A percentile compares a stretch with the other conserved stretches of the same genome.
These are phyloP conservation scores for Megaleporinus macrocephalus DNA, from an alignment of 2,113 vertebrate genomes.

Conservation along the genomic window DNA sequence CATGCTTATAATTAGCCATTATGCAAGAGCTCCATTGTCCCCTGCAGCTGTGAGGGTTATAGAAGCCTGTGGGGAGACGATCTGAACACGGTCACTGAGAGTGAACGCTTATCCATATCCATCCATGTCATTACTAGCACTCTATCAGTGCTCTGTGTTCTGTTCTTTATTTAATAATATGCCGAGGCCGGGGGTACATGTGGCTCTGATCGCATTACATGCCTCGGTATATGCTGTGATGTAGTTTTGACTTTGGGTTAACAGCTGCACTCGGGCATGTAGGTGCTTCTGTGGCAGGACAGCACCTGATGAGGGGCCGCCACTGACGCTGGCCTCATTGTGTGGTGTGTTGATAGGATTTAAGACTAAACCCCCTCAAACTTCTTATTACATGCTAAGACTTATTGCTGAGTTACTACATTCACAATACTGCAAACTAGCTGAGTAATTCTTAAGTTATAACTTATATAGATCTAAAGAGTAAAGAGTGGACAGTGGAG, in stretches of 20 bases:
- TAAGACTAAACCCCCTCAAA: neutral
- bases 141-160: neutral
- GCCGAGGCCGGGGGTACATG: neutral
- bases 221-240: neutral
- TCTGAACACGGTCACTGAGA: neutral
- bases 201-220: neutral
- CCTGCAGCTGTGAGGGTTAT: neutral
- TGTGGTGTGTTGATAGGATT: neutral
- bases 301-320: too few relatives aligned
- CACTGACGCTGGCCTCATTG: neutral
- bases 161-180: neutral
- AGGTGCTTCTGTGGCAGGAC: neutral
- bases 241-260: constrained; percentile 8
- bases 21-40: constrained; percentile 23
- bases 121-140: neutral
- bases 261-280: neutral
- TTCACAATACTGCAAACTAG: neutral
- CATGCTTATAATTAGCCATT: constrained; percentile 9
- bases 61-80: neutral
- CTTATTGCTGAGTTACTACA: neutral
- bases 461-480: neutral
- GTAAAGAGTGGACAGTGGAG: neutral
- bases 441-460: neutral
- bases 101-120: neutral
- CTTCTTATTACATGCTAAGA: neutral